These are phyloP conservation scores for Lochmaea capreae DNA, from an alignment of 2,888 invertebrate species.

Conservation along the genomic window DNA sequence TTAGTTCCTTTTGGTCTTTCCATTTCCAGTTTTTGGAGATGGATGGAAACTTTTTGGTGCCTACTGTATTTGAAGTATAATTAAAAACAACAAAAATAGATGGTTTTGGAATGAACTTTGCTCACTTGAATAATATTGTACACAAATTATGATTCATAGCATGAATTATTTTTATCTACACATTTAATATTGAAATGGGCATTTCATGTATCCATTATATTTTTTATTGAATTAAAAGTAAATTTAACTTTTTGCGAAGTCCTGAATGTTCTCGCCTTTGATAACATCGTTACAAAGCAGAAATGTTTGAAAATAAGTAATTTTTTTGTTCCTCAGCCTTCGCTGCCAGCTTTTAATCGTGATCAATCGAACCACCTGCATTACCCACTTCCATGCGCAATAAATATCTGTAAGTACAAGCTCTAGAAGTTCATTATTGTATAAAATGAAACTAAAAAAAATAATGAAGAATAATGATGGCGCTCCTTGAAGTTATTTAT, in stretches of 20 bases:
- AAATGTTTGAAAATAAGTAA: background rate
- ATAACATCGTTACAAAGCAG: background rate
- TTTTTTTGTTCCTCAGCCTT: background rate
- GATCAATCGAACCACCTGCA: slow-evolving; percentile 14
- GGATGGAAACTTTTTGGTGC: too few relatives aligned
- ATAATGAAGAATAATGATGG: slow-evolving; percentile 7
- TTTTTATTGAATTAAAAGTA: background rate
- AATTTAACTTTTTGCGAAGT: background rate
- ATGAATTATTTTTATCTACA: too few relatives aligned
- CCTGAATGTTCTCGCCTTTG: background rate
- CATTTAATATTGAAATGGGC: too few relatives aligned
- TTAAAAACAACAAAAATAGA: too few relatives aligned
- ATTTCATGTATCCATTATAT: too few relatives aligned
- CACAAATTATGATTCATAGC: too few relatives aligned
- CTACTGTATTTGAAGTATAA: too few relatives aligned
- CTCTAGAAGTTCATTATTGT: slow-evolving; percentile 1
- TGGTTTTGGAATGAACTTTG: too few relatives aligned
- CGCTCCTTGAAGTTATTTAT: slow-evolving; percentile 9
- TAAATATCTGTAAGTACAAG: slow-evolving; percentile 2
- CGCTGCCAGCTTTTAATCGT: background rate
- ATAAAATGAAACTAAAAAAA: background rate
- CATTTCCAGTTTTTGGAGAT: too few relatives aligned
- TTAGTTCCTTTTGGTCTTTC: too few relatives aligned
- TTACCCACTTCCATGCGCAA: slow-evolving; percentile 9
- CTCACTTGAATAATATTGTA: too few relatives aligned